Conservation (phyloP, 2,113 vertebrate species). For the Martes martes region DNA sequence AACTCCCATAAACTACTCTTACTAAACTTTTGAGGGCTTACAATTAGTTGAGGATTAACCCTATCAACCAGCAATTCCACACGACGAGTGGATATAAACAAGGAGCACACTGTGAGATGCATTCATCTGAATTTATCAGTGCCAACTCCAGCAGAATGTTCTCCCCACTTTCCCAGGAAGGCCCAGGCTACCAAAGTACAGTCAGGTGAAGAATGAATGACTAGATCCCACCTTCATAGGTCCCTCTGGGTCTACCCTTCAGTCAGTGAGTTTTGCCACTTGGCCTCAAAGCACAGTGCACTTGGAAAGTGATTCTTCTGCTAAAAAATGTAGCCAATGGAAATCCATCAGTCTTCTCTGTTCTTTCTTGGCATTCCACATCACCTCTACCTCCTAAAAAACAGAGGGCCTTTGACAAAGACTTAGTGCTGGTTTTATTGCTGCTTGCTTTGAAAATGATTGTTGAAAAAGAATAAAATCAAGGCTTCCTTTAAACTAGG, state of each 20-base stretch:
- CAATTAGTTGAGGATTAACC: background rate
- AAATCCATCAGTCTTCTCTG: background rate
- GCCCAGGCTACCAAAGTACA: background rate
- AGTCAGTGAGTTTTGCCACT: background rate
- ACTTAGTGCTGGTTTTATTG: background rate
- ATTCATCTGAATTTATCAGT: background rate
- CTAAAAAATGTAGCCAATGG: background rate
- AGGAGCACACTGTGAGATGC: background rate
- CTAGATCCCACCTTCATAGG: fast-evolving
- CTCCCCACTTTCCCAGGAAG: background rate
- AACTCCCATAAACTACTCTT: background rate
- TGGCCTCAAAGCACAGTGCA: background rate
- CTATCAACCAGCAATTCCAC: background rate
- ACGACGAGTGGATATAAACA: background rate
- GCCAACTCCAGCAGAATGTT: background rate
- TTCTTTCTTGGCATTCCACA: background rate
- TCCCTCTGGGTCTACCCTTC: background rate
- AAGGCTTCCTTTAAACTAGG: background rate
- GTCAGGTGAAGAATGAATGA: background rate
- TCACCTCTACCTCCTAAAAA: background rate
- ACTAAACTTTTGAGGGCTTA: background rate
- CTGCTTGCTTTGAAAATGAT: background rate
- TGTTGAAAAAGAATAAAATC: background rate
- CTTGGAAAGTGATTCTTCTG: background rate
- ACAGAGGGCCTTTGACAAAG: background rate